Evolutionary conservation across 2,113 vertebrate genomes (phyloP).

Genomic region (Prolemur simus): DNA sequence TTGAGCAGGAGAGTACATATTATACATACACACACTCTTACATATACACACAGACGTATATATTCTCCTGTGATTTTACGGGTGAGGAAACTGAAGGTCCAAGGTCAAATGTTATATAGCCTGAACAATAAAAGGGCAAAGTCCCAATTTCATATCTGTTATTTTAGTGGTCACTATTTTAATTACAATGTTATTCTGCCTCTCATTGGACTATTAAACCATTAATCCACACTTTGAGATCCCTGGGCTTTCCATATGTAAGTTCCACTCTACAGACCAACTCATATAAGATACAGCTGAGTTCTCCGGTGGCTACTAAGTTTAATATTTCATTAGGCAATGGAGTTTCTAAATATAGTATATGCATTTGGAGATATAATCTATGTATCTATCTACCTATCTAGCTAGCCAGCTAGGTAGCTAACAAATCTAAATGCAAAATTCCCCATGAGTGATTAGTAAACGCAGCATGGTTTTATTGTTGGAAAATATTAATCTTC

Average conservation of each 20-base stretch:
- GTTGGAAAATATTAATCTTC: background rate
- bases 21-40: background rate
- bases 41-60: background rate
- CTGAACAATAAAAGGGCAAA: background rate
- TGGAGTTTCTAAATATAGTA: background rate
- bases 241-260: background rate
- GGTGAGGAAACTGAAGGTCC: background rate
- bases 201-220: background rate
- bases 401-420: background rate
- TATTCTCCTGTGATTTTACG: background rate
- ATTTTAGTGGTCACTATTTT: background rate
- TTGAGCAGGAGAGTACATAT: background rate
- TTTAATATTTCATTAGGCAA: background rate
- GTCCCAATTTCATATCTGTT: background rate
- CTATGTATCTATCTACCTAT: background rate
- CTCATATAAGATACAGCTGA: background rate
- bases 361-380: background rate
- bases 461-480: background rate
- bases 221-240: background rate
- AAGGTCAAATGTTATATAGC: background rate
- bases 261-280: background rate
- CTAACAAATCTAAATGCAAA: background rate
- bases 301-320: background rate
- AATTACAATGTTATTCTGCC: background rate
- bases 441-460: background rate